Evolutionary conservation across 2,113 vertebrate species (phyloP), one percentile per base, ranked within the genome.

Genomic region (Boulengeromyrus knoepffleri): DNA sequence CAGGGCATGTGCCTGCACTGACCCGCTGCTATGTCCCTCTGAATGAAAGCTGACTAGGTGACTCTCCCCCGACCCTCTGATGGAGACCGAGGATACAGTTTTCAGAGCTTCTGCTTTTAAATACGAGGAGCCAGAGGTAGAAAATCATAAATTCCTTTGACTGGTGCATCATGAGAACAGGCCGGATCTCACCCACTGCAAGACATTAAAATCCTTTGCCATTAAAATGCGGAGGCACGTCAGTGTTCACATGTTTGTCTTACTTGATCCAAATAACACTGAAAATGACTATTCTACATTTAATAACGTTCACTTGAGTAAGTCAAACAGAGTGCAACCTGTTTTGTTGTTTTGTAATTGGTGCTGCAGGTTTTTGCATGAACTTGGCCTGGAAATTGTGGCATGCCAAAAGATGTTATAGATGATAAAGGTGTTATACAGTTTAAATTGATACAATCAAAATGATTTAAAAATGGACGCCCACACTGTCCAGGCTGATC

Each of bases 71-170:
- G 1, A 19, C 77, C n/a, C 80, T 58, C 36, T n/a, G 49, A 89
- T 80, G 70, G 70, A 45, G 21, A 5, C 70, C 19, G 9, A 62
- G 49, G 31, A 17, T 6, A 46, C 49, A 39, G 13, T 56, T 52
- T 62, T 42, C n/a, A 13, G 77, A 85, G 89, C 42, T 89, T 52
- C 36, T n/a, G 77, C 89, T 77, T 84, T 85, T 89, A 49, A 89
- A 84, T 6, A 27, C 39, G 62, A 15, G 36, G 12, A 84, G 39
- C 83, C 89, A 89, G 53, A 58, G 77, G 77, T 53, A 4, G 74
- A 58, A n/a, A 89, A 39, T 80, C 53, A 84, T 53, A 58, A 50
- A 50, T 52, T 39, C 89, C 74, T 89, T 83, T 89, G 36, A 84
- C 58, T 47, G 45, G 74, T 58, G 50, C 39, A 45, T 84, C 56